Evolutionary conservation across 2,113 vertebrate species (phyloP).

Genomic region (Antechinus flavipes): DNA sequence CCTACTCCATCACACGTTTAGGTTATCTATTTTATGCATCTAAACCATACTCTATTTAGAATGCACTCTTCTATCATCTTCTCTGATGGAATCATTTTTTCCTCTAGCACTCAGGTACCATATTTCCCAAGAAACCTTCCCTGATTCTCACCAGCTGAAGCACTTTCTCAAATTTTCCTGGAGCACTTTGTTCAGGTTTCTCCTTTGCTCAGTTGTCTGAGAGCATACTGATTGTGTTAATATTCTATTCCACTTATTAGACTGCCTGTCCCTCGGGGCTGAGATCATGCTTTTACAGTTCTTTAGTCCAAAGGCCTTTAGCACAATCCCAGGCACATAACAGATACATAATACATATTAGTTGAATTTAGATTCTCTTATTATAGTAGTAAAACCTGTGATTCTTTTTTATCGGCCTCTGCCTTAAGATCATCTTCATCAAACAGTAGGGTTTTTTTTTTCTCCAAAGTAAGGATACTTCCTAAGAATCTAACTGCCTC

Average conservation of each 20-base stretch:
- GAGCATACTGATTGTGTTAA: not conserved
- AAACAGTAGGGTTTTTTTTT: constrained; percentile 49
- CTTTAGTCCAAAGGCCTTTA: not conserved
- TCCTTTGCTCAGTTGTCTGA: not conserved
- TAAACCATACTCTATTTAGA: not conserved
- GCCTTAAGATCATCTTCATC: constrained; percentile 45
- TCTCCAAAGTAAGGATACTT: constrained; percentile 46
- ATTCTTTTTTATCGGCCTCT: constrained; percentile 31
- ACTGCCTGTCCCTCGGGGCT: not conserved
- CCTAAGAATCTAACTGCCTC: not conserved
- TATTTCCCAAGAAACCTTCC: not conserved
- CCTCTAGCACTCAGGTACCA: not conserved
- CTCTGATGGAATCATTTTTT: not conserved
- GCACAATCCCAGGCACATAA: not conserved
- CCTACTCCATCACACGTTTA: not conserved
- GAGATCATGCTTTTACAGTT: not conserved
- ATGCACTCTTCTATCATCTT: not conserved
- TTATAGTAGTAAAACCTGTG: not conserved
- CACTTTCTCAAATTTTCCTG: not conserved
- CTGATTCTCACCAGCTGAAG: not conserved
- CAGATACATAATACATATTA: not conserved
- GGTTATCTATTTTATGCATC: not conserved
- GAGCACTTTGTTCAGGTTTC: not conserved
- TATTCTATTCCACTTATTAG: not conserved
- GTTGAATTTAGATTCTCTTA: not conserved